A percentile compares a stretch with the other conserved stretches of the same genome.
Conservation (phyloP, 2,113 vertebrate genomes). For the Copsychus sechellarum region DNA sequence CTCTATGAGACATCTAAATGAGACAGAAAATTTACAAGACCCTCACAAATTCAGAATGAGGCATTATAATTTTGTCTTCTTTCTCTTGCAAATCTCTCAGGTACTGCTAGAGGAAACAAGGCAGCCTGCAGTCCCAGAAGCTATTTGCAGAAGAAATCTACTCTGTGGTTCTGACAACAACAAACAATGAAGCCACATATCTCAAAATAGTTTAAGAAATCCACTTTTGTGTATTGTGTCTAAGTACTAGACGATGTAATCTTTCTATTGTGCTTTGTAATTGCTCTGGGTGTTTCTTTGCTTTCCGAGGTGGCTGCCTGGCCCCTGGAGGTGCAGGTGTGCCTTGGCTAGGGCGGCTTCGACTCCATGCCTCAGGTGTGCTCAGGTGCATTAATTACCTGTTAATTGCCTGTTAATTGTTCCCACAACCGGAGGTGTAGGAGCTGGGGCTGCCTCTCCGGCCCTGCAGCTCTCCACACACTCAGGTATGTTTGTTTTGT, state of each 20-base stretch:
- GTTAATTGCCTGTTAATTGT: rapidly evolving
- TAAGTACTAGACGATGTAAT: neutral
- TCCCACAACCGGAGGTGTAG: too few species aligned
- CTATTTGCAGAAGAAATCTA: neutral
- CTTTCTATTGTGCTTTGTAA: neutral
- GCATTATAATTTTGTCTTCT: neutral
- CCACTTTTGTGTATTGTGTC: neutral
- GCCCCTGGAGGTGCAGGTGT: too few species aligned
- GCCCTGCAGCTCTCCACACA: rapidly evolving
- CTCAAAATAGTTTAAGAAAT: neutral
- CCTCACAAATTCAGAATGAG: neutral
- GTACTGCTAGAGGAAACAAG: neutral
- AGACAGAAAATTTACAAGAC: neutral
- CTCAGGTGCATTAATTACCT: rapidly evolving
- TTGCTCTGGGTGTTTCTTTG: neutral
- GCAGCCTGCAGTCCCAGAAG: neutral
- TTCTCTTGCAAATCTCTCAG: neutral
- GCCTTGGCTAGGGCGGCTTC: rapidly evolving
- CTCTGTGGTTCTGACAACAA: neutral
- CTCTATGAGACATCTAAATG: neutral
- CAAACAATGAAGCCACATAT: neutral
- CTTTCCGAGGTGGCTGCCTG: rapidly evolving
- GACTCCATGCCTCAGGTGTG: rapidly evolving
- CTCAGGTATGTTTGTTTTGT: rapidly evolving
- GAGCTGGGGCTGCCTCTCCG: rapidly evolving